Conservation (phyloP, 1,140 invertebrate genomes). For the Aporrectodea caliginosa region DNA sequence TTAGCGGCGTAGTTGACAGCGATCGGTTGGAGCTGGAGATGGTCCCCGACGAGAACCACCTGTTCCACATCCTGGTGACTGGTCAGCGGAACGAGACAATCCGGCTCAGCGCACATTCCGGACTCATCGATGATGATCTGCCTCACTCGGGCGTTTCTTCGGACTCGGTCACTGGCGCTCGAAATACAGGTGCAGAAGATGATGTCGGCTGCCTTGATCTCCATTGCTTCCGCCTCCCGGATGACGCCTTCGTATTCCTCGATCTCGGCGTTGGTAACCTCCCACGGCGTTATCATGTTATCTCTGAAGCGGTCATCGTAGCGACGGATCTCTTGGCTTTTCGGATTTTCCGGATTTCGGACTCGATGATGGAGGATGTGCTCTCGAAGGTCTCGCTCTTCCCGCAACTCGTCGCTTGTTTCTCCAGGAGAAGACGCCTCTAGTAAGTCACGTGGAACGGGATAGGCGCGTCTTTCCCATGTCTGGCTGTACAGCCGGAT, state of each 20-base stretch:
- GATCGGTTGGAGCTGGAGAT: slow-evolving; percentile 43
- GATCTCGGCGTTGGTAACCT: neutral
- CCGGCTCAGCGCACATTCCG: slow-evolving; percentile 47
- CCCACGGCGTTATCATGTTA: slow-evolving; percentile 35
- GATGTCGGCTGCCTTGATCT: slow-evolving; percentile 4
- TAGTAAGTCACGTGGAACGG: slow-evolving; percentile 34
- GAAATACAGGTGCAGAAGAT: slow-evolving; percentile 9
- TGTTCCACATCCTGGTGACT: slow-evolving; percentile 23
- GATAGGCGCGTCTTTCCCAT: slow-evolving; percentile 43
- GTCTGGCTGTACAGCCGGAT: slow-evolving; percentile 45
- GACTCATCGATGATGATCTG: slow-evolving; percentile 51
- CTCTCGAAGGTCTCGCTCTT: slow-evolving; percentile 30
- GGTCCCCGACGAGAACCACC: slow-evolving; percentile 48
- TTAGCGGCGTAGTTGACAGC: slow-evolving; percentile 38
- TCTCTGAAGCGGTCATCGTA: slow-evolving; percentile 41
- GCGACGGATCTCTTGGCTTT: slow-evolving; percentile 36
- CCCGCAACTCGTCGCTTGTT: neutral
- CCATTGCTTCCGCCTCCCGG: neutral
- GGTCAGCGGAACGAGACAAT: slow-evolving; percentile 42
- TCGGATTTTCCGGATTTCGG: slow-evolving; percentile 31
- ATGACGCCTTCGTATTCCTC: neutral
- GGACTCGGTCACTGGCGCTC: slow-evolving; percentile 6
- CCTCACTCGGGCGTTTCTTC: slow-evolving; percentile 14
- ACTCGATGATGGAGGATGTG: slow-evolving; percentile 46
- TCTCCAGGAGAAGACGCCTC: neutral